Percentiles rank a stretch among this genome's conserved stretches.
Conservation (phyloP, 92 coral and sea anemone genomes). For the Siderastrea radians region DNA sequence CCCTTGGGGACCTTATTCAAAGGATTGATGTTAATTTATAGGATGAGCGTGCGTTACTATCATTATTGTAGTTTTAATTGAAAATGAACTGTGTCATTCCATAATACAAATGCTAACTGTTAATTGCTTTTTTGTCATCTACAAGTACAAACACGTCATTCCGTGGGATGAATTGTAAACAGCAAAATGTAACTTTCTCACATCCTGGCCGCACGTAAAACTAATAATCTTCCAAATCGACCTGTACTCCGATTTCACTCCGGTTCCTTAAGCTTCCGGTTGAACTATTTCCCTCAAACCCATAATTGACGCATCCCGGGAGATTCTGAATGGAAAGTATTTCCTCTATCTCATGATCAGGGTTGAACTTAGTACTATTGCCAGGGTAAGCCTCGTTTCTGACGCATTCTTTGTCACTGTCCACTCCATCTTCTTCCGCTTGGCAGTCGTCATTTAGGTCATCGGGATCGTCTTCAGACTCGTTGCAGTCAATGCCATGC, state of each 20-base stretch:
- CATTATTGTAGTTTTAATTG: no score
- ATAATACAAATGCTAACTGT: no score
- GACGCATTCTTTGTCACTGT: constrained; percentile 25
- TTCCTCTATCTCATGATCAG: constrained; percentile 7
- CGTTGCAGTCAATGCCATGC: constrained; percentile 58
- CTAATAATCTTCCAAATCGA: background rate
- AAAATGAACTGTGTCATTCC: no score
- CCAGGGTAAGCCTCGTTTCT: constrained; percentile 28
- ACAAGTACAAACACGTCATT: no score
- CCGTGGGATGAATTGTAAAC: no score
- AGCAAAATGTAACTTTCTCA: no score
- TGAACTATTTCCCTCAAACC: constrained; percentile 7
- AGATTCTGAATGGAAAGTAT: constrained; percentile 24
- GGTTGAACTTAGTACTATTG: background rate
- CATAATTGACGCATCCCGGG: constrained; percentile 44
- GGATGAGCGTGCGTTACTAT: no score
- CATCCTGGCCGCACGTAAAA: no score
- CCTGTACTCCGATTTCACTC: constrained; percentile 27
- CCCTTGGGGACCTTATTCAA: no score
- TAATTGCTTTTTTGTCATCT: no score
- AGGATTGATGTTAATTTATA: no score
- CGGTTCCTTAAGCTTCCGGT: background rate
- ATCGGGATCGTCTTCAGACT: constrained; percentile 22
- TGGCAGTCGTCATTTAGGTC: background rate
- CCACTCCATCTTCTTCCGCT: constrained; percentile 17